phyloP scores from a whole-genome alignment of 2,113 vertebrate genomes.

The Lichenostomus cassidix region DNA sequence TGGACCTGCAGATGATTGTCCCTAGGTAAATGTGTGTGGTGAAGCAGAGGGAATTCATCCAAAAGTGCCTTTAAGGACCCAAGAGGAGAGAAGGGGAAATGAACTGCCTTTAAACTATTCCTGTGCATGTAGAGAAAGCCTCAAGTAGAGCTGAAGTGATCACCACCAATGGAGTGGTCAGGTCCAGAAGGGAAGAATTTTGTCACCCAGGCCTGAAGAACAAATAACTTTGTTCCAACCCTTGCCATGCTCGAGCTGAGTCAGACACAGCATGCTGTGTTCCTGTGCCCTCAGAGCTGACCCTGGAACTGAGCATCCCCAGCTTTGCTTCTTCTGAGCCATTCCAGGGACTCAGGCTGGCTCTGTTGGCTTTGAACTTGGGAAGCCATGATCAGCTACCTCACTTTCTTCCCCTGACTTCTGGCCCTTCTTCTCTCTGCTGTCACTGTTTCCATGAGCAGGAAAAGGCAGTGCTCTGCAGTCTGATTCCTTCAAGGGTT shows the following conservation, averaged over 20 bases:
- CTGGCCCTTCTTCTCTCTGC: not conserved
- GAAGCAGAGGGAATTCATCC: not conserved
- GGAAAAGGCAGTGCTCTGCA: not conserved
- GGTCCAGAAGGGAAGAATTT: not conserved
- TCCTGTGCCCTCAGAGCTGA: not conserved
- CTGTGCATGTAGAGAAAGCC: not conserved
- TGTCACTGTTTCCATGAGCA: rapidly evolving
- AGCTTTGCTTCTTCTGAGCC: not conserved
- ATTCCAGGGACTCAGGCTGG: not conserved
- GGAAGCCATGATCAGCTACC: not conserved
- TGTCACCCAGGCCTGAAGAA: not conserved
- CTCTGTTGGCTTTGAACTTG: not conserved
- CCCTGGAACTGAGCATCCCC: not conserved
- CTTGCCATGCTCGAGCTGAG: too few species aligned
- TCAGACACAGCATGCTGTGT: rapidly evolving
- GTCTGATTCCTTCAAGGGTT: not conserved
- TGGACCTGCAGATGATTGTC: not conserved
- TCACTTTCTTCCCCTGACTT: not conserved
- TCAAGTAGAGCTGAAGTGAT: not conserved
- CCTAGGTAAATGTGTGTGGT: not conserved
- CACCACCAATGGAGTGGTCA: not conserved
- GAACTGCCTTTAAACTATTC: not conserved
- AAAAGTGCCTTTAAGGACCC: not conserved
- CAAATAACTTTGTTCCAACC: not conserved
- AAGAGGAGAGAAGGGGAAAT: not conserved